Evolutionary conservation across 2,797 vertebrate species (phyloP).

Genomic region (Enteromius argenteus): DNA sequence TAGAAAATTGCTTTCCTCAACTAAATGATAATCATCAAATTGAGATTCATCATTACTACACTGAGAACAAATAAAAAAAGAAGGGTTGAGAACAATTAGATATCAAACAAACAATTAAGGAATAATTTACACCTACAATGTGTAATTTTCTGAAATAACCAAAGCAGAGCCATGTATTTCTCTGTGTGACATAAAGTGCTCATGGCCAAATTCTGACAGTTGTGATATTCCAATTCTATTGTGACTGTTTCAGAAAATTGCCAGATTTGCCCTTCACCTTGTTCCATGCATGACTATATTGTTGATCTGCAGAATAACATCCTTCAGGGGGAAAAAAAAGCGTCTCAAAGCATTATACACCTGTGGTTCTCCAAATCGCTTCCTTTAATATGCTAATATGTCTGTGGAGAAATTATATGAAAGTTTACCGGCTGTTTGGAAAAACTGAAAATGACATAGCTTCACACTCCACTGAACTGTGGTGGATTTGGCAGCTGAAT

Average conservation of each 20-base stretch:
- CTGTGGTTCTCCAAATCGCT: constrained; percentile 20
- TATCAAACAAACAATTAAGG: constrained; percentile 2
- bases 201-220: background rate
- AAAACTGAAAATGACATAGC: constrained; percentile 21
- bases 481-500: constrained; percentile 19
- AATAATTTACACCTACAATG: background rate
- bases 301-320: constrained; percentile 10
- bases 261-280: background rate
- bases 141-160: constrained; percentile 14
- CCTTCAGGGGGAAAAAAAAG: background rate
- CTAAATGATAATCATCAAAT: constrained; percentile 7
- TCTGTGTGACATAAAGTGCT: constrained; percentile 3
- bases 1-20: background rate
- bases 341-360: constrained; percentile 10
- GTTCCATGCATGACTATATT: background rate
- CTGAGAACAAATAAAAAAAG: background rate
- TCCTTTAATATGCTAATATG: constrained; percentile 38
- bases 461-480: constrained; percentile 35
- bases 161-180: constrained; percentile 1
- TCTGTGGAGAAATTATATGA: constrained; percentile 24
- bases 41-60: background rate
- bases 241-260: constrained; percentile 21
- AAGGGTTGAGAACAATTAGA: background rate
- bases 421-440: constrained; percentile 25
- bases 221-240: constrained; percentile 15